Conservation (phyloP, 2,797 vertebrate species). For the Danio jaintianensis region DNA sequence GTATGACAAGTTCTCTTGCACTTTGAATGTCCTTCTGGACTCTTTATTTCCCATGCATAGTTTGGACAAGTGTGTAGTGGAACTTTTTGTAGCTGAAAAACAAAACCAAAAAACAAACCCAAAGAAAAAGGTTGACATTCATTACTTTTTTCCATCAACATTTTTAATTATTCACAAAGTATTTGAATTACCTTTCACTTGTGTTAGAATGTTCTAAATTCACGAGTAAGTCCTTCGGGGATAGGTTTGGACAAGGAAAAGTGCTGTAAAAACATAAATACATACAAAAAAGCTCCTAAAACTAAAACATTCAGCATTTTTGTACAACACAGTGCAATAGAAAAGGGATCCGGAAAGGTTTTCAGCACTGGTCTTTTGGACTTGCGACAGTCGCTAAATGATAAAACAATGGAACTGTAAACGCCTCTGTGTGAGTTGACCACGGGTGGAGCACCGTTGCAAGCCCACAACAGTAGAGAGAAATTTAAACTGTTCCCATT, state of each 20-base stretch:
- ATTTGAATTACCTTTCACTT: slow-evolving; percentile 62
- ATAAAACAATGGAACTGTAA: slow-evolving; percentile 65
- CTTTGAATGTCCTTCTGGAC: slow-evolving; percentile 80
- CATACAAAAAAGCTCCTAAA: slow-evolving; percentile 74
- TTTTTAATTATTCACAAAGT: slow-evolving; percentile 73
- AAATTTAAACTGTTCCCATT: slow-evolving; percentile 44
- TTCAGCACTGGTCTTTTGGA: slow-evolving; percentile 65
- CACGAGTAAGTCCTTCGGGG: slow-evolving; percentile 75
- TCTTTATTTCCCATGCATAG: slow-evolving; percentile 88
- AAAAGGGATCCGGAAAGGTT: slow-evolving; percentile 57
- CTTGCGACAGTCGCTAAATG: slow-evolving; percentile 55
- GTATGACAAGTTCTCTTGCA: slow-evolving; percentile 42
- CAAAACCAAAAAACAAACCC: slow-evolving; percentile 58
- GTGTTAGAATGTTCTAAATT: slow-evolving; percentile 61
- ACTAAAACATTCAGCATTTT: slow-evolving; percentile 81
- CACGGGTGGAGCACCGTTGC: slow-evolving; percentile 62
- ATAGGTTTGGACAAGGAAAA: slow-evolving; percentile 71
- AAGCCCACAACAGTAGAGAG: slow-evolving; percentile 59
- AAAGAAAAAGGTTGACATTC: slow-evolving; percentile 73
- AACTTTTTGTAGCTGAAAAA: slow-evolving; percentile 64
- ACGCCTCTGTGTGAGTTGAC: slow-evolving; percentile 59
- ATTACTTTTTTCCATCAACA: slow-evolving; percentile 73
- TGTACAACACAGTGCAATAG: slow-evolving; percentile 81
- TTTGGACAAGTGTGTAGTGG: slow-evolving; percentile 86
- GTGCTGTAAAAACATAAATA: slow-evolving; percentile 86